These are phyloP conservation scores for Halocaridina rubra DNA, from an alignment of 2,888 invertebrate genomes.

Conservation along the genomic window DNA sequence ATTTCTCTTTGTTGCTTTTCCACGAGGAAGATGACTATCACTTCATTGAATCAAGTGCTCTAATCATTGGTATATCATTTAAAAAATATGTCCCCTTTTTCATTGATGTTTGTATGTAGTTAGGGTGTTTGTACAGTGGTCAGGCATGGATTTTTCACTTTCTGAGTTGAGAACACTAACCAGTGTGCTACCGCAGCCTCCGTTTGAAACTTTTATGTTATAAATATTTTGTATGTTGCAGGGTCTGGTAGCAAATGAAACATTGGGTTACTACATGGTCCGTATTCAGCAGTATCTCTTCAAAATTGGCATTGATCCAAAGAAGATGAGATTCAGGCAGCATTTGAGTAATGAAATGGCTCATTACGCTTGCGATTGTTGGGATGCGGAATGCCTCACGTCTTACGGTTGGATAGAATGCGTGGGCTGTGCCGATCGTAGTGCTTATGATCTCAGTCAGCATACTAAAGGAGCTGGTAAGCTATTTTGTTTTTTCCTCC, in stretches of 20 bases:
- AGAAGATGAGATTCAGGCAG: slow-evolving; percentile 92
- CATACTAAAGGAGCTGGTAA: slow-evolving; percentile 80
- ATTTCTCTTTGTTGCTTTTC: no score
- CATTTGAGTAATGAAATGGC: slow-evolving; percentile 99
- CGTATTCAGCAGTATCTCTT: slow-evolving; percentile 90
- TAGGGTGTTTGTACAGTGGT: no score
- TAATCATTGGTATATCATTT: no score
- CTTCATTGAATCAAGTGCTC: no score
- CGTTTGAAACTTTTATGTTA: no score
- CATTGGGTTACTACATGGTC: slow-evolving; percentile 97
- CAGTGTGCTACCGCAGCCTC: no score
- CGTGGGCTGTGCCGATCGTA: slow-evolving; percentile 91
- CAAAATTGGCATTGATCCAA: slow-evolving; percentile 86
- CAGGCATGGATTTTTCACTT: no score
- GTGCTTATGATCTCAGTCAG: slow-evolving; percentile 95
- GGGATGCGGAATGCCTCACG: slow-evolving; percentile 98
- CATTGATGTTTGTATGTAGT: no score
- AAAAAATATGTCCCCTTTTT: no score
- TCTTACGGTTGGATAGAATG: slow-evolving; percentile 79
- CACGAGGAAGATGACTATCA: no score
- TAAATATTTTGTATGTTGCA: slow-evolving; percentile 66
- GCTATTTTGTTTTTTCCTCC: no score
- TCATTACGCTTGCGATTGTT: slow-evolving; percentile 99
- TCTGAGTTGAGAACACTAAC: no score
- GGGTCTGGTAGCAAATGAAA: slow-evolving; percentile 94